Evolutionary conservation across 2,888 invertebrate species (phyloP).

Genomic region (Rhodophaea formosa): DNA sequence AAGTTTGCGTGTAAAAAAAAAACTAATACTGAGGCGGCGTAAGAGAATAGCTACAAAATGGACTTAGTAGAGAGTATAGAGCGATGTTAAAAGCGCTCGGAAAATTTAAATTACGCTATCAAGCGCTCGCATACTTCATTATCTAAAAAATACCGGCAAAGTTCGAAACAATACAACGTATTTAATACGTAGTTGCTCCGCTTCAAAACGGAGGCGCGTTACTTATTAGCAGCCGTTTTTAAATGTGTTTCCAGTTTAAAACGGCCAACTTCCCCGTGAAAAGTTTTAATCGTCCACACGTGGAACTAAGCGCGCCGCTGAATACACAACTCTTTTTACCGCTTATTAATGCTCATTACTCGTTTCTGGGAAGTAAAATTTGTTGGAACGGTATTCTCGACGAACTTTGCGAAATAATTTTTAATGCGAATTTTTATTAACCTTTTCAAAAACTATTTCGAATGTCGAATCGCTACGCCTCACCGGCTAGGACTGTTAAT

Average conservation of each 20-base stretch:
- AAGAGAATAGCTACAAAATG: background rate
- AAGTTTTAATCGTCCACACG: slow-evolving; percentile 54
- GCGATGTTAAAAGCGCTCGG: slow-evolving; percentile 1
- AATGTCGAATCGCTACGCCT: background rate
- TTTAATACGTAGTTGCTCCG: slow-evolving; percentile 42
- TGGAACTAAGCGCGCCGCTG: slow-evolving; percentile 43
- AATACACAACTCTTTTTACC: slow-evolving; percentile 24
- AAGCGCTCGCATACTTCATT: slow-evolving; percentile 32
- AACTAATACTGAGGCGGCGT: background rate
- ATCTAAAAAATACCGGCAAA: slow-evolving; percentile 33
- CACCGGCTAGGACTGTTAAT: slow-evolving; percentile 7
- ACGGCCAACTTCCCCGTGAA: slow-evolving; percentile 51
- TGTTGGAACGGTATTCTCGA: slow-evolving; percentile 8
- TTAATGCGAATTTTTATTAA: background rate
- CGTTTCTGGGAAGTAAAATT: slow-evolving; percentile 12
- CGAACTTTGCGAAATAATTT: background rate
- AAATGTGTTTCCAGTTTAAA: slow-evolving; percentile 46
- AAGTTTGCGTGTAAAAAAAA: background rate
- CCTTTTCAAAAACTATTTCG: slow-evolving; percentile 5
- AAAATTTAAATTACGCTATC: background rate
- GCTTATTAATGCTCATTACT: slow-evolving; percentile 26
- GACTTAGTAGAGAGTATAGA: background rate
- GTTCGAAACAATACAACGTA: slow-evolving; percentile 34
- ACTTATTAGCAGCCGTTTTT: slow-evolving; percentile 41
- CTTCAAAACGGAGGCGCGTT: slow-evolving; percentile 36